Base-by-base conservation (phyloP, 2,113 vertebrate species). In the Mormyrus iriodes region DNA sequence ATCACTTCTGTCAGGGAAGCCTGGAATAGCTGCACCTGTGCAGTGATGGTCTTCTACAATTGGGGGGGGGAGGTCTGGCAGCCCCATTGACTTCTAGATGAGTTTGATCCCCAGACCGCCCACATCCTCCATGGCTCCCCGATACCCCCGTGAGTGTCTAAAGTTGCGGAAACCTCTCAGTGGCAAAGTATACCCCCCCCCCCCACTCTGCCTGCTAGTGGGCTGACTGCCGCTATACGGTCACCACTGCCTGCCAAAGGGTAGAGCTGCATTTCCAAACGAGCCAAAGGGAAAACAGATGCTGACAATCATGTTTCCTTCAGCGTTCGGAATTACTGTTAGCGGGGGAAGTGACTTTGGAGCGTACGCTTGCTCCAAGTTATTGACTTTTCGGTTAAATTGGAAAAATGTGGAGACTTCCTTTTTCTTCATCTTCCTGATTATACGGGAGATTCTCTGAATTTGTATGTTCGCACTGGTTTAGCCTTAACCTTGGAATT, bases 231-330 rank as follows among this genome's bases (percentile, higher is more conserved):
- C 31, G 35, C 31, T 87, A 8, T 39, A 61, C 10, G 55, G 89
- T 27, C 73, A 89, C 90, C 90, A 85, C 90, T 87, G 85, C 90
- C 82, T 69, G 89, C 92, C 93, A 46, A 61, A 88, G 90, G 91
- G 89, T 85, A 87, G 61, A 52, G 61, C 35, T 9, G 4, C 89
- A 88, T 94, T 91, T 89, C 90, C 89, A 89, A 92, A 90, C 89
- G 90, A 89, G 88, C 44, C 52, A 92, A 93, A 92, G 82, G 53
- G 89, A 91, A 94, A 94, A 92, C 94, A 94, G 94, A 95, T 95
- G 95, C 92, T 90, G 90, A 91, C 93, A 92, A 92, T 95, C 92
- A 91, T 89, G 58, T 89, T 89, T 88, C 88, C 89, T 85, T 89
- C 89, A 82, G 86, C 49, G 83, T 89, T 92, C 83, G 90, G 88